phyloP scores from a whole-genome alignment of 2,113 vertebrate genomes.

The Lophochroa leadbeateri region DNA sequence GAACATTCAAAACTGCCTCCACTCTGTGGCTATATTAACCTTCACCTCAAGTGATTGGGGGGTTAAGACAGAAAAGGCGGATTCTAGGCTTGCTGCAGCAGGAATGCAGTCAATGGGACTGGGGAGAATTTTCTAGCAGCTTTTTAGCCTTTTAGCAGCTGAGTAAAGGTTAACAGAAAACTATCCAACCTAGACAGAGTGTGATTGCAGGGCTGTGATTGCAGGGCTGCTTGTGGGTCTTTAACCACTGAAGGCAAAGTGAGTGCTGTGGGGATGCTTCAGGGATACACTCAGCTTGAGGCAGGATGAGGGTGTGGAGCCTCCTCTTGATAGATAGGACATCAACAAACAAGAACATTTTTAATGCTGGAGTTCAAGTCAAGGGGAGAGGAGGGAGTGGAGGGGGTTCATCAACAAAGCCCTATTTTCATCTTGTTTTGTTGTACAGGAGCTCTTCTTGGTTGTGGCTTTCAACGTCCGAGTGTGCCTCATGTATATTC shows the following conservation, averaged over 20 bases:
- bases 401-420: background rate
- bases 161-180: background rate
- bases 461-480: constrained; percentile 20
- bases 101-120: background rate
- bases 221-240: background rate
- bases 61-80: background rate
- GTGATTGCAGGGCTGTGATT: no score
- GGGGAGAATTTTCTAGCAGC: background rate
- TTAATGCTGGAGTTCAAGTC: background rate
- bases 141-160: background rate
- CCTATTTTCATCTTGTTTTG: background rate
- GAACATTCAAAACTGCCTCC: background rate
- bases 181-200: no score
- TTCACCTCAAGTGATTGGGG: background rate
- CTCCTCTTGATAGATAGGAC: background rate
- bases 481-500: constrained; percentile 55
- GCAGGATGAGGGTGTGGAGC: background rate
- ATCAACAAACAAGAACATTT: background rate
- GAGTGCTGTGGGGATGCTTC: background rate
- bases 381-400: background rate
- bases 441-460: background rate
- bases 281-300: background rate
- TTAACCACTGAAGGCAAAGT: background rate
- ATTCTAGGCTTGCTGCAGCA: background rate
- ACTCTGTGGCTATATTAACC: fast-evolving